These are phyloP conservation scores for Vulpes lagopus DNA, from an alignment of 2,113 vertebrate genomes.

Conservation along the genomic window DNA sequence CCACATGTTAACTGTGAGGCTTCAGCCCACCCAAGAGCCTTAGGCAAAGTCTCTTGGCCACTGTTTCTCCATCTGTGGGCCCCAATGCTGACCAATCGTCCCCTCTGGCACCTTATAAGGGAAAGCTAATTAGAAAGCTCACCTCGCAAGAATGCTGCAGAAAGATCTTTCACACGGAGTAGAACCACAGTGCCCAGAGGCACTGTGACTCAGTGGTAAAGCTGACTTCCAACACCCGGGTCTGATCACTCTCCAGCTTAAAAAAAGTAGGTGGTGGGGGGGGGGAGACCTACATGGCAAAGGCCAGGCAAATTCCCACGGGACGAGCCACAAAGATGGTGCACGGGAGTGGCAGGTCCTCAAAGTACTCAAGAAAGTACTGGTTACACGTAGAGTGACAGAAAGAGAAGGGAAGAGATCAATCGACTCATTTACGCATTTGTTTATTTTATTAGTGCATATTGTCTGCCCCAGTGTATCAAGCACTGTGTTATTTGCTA, in stretches of 20 bases:
- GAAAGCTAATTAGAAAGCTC: conserved; percentile 78
- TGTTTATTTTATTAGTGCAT: neutral
- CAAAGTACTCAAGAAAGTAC: neutral
- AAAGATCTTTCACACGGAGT: conserved; percentile 63
- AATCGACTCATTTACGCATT: neutral
- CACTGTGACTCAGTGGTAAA: conserved; percentile 73
- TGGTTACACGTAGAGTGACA: conserved; percentile 3
- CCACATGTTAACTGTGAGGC: conserved; percentile 48
- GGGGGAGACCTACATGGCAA: conserved; percentile 15
- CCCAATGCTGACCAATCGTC: conserved; percentile 49
- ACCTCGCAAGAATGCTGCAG: conserved; percentile 70
- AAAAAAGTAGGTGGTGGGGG: neutral
- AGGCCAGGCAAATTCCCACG: conserved; percentile 30
- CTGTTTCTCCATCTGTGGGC: conserved; percentile 54
- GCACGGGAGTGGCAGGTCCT: neutral
- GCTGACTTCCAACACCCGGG: conserved; percentile 56
- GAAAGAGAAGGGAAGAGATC: neutral
- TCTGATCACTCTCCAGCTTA: conserved; percentile 3
- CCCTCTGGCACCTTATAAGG: conserved; percentile 81
- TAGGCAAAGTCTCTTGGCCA: conserved; percentile 70
- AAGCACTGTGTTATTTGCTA: neutral
- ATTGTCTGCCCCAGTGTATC: neutral
- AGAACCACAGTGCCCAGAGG: conserved; percentile 63
- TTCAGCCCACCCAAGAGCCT: conserved; percentile 59
- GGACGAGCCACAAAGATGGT: neutral